Conservation (phyloP, 2,797 vertebrate species). For the Gambelia wislizenii region DNA sequence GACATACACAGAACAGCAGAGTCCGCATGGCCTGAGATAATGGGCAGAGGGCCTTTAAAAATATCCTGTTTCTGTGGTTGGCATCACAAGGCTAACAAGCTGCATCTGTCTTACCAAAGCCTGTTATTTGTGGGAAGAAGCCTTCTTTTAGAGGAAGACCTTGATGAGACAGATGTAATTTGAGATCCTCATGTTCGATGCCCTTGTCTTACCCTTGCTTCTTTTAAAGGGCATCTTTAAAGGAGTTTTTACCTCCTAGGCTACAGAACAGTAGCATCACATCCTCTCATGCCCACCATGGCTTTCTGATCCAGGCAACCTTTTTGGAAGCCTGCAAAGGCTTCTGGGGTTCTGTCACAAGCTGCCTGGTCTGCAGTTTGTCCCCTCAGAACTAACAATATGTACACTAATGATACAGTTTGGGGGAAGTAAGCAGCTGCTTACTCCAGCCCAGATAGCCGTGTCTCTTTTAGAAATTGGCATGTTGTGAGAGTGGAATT, state of each 20-base stretch:
- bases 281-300: neutral
- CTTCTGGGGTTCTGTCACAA: neutral
- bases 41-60: neutral
- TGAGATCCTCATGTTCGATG: neutral
- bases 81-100: neutral
- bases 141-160: neutral
- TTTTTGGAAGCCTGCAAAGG: neutral
- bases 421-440: neutral
- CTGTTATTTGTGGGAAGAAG: neutral
- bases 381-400: neutral
- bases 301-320: neutral
- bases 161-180: neutral
- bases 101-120: neutral
- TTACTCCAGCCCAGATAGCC: neutral
- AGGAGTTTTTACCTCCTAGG: neutral
- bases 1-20: neutral
- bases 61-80: neutral
- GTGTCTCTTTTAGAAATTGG: neutral
- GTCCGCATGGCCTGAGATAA: neutral
- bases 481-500: neutral
- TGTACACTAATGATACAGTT: neutral
- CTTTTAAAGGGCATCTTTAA: neutral
- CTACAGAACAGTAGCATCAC: neutral
- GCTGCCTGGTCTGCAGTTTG: neutral
- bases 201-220: neutral